A percentile compares a stretch with the other conserved stretches of the same genome.
Evolutionary conservation across 2,113 vertebrate species (phyloP).

Genomic region (Pristiophorus japonicus): DNA sequence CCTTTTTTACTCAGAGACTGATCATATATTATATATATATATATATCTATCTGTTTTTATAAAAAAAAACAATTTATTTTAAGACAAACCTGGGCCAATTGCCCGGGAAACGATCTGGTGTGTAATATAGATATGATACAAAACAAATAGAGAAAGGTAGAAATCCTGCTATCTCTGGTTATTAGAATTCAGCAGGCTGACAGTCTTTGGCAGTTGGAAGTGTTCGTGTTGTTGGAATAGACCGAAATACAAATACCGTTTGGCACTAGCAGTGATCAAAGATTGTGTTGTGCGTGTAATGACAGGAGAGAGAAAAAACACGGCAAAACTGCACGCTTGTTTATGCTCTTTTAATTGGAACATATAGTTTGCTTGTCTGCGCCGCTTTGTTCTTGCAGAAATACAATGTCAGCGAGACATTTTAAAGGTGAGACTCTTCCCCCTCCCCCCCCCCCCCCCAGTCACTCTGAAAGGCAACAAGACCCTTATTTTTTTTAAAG

Average conservation of each 20-base stretch:
- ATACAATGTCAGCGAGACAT: constrained; percentile 26
- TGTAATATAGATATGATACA: background rate
- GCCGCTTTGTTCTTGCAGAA: constrained; percentile 22
- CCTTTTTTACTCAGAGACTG: background rate
- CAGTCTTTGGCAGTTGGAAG: constrained; percentile 22
- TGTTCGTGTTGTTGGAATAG: background rate
- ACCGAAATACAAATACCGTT: constrained; percentile 23
- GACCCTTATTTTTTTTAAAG: background rate
- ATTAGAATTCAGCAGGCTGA: constrained; percentile 4
- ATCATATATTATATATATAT: no score
- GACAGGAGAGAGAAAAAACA: background rate
- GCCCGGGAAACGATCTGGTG: background rate
- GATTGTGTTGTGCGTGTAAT: constrained; percentile 9
- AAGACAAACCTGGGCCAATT: no score
- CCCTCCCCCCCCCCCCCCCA: background rate
- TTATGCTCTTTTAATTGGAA: constrained; percentile 29
- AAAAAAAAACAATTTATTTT: background rate
- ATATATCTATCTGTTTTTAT: no score
- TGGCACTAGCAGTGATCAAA: constrained; percentile 35
- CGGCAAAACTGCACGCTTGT: constrained; percentile 12
- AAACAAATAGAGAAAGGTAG: background rate
- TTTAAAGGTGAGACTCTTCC: background rate
- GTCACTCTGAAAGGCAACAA: background rate
- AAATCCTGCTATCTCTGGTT: constrained; percentile 11
- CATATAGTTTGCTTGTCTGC: constrained; percentile 23